Evolutionary conservation across 2,888 invertebrate species (phyloP).

Genomic region (Fabriciana adippe): DNA sequence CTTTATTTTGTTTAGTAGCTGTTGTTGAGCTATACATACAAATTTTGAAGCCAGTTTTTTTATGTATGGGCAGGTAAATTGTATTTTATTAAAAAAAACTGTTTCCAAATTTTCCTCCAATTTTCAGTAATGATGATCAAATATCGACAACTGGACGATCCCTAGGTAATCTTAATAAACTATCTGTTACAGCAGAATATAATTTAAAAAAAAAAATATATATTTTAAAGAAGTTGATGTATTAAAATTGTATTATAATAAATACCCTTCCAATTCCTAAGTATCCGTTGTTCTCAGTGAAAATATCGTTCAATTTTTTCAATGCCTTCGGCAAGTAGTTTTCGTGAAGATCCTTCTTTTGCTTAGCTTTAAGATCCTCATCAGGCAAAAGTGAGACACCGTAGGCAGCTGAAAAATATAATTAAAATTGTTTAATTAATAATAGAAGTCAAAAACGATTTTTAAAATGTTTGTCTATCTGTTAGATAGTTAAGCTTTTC

Average conservation of each 20-base stretch:
- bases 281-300: conserved; percentile 82
- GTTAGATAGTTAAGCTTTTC: background rate
- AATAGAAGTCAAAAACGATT: background rate
- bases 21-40: too few species aligned
- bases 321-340: conserved; percentile 79
- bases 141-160: too few species aligned
- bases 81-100: too few species aligned
- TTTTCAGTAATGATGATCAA: too few species aligned
- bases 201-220: background rate
- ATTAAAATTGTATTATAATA: background rate
- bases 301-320: conserved; percentile 79
- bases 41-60: too few species aligned
- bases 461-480: too few species aligned
- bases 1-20: too few species aligned
- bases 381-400: conserved; percentile 63
- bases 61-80: too few species aligned
- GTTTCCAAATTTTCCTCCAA: too few species aligned
- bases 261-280: conserved; percentile 78
- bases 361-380: conserved; percentile 72
- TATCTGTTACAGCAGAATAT: background rate
- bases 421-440: conserved; percentile 44
- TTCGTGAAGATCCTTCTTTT: conserved; percentile 66
- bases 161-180: too few species aligned
- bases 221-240: too few species aligned
- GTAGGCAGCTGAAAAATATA: conserved; percentile 71